These are phyloP conservation scores for Synanthedon andrenaeformis DNA, from an alignment of 2,888 invertebrate genomes.

Conservation along the genomic window DNA sequence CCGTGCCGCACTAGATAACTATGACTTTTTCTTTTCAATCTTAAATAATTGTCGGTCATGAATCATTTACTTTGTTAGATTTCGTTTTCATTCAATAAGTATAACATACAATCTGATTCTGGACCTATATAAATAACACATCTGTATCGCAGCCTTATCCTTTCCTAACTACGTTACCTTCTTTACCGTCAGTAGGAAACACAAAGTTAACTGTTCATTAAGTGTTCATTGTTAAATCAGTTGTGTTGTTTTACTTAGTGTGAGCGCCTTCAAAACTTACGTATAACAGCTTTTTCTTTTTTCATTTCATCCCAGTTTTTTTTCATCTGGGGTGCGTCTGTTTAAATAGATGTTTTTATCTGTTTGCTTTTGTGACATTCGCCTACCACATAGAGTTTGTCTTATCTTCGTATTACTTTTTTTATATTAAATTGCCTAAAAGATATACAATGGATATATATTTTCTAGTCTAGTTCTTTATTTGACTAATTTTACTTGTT, in stretches of 20 bases:
- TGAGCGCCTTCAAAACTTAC: slow-evolving; percentile 20
- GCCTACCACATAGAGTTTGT: no score
- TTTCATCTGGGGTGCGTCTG: not conserved
- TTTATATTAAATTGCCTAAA: no score
- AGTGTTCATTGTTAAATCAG: slow-evolving; percentile 44
- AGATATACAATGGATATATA: no score
- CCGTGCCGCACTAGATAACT: slow-evolving; percentile 45
- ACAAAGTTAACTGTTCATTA: slow-evolving; percentile 41
- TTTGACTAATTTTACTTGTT: no score
- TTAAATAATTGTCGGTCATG: slow-evolving; percentile 21
- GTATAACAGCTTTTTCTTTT: slow-evolving; percentile 16
- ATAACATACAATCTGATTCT: no score
- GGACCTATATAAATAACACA: no score
- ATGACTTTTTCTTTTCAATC: slow-evolving; percentile 46
- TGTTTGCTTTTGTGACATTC: no score
- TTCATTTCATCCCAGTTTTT: not conserved
- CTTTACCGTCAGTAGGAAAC: not conserved
- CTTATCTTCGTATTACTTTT: no score
- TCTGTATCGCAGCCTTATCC: no score
- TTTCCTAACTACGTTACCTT: no score
- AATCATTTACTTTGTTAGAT: slow-evolving; percentile 11
- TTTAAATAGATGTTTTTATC: not conserved
- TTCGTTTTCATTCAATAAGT: slow-evolving; percentile 18
- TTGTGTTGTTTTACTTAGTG: slow-evolving; percentile 38
- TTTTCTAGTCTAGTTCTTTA: no score